Percentiles rank a stretch among this genome's conserved stretches.
phyloP scores from a whole-genome alignment of 1,140 invertebrate species.

The Microplitis demolitor region DNA sequence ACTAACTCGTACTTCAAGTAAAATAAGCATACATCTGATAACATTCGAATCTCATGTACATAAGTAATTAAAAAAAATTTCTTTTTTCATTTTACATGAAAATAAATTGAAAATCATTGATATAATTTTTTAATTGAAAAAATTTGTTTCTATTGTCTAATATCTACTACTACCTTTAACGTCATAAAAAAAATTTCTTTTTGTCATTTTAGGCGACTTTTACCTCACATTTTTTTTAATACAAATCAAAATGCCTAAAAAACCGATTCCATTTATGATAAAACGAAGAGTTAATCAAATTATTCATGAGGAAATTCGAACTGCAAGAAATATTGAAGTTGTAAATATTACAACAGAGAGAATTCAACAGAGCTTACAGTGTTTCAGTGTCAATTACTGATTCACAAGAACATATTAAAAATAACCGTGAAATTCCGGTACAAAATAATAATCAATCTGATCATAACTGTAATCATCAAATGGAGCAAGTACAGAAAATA shows the following conservation, averaged over 20 bases:
- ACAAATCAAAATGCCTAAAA: constrained; percentile 11
- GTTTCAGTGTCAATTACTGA: neutral
- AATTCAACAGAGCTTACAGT: neutral
- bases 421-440: neutral
- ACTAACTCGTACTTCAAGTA: no score
- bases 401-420: neutral
- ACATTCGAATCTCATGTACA: no score
- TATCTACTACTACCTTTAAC: neutral
- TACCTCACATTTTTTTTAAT: neutral
- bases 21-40: no score
- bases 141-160: neutral
- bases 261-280: neutral
- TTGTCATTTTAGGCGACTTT: neutral
- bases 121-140: neutral
- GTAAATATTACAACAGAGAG: neutral
- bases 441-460: neutral
- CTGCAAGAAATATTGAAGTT: neutral
- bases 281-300: constrained; percentile 12
- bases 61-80: no score
- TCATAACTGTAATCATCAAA: neutral
- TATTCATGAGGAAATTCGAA: constrained; percentile 3
- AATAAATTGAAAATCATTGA: no score
- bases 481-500: neutral
- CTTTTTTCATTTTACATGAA: no score
- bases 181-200: neutral